phyloP scores from a whole-genome alignment of 2,888 invertebrate species.

The Baronia brevicornis region DNA sequence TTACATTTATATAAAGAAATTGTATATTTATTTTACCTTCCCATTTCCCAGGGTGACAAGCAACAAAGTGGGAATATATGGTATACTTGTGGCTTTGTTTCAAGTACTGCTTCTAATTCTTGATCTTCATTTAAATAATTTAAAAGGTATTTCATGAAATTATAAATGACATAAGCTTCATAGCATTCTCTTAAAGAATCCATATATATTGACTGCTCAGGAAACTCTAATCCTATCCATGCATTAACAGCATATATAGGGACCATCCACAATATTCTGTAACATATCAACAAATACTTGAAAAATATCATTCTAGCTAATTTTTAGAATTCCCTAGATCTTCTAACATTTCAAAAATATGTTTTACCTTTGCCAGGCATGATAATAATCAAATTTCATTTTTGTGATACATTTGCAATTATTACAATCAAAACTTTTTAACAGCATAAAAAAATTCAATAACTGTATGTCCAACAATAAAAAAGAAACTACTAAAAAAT shows the following conservation, averaged over 20 bases:
- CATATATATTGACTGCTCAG: slow-evolving; percentile 91
- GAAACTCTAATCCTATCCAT: slow-evolving; percentile 92
- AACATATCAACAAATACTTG: slow-evolving; percentile 31
- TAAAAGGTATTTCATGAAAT: slow-evolving; percentile 95
- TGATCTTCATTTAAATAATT: slow-evolving; percentile 92
- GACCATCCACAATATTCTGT: slow-evolving; percentile 96
- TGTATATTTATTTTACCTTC: slow-evolving; percentile 72
- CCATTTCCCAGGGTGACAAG: slow-evolving; percentile 95
- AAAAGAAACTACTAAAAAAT: no score
- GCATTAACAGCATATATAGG: slow-evolving; percentile 97
- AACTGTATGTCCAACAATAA: no score
- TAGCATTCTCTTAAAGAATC: slow-evolving; percentile 96
- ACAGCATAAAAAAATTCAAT: no score
- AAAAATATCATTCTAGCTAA: no score
- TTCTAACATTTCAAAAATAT: no score
- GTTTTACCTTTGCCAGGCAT: no score
- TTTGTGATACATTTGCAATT: no score
- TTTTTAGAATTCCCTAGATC: no score
- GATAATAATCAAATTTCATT: no score
- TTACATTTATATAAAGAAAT: no score
- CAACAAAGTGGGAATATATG: slow-evolving; percentile 95
- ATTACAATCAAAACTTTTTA: no score
- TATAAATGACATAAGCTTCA: slow-evolving; percentile 98
- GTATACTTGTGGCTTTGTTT: slow-evolving; percentile 87
- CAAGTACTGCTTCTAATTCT: slow-evolving; percentile 88